These are phyloP conservation scores for Lottia scabra DNA, from an alignment of 2,888 invertebrate species.

Conservation along the genomic window DNA sequence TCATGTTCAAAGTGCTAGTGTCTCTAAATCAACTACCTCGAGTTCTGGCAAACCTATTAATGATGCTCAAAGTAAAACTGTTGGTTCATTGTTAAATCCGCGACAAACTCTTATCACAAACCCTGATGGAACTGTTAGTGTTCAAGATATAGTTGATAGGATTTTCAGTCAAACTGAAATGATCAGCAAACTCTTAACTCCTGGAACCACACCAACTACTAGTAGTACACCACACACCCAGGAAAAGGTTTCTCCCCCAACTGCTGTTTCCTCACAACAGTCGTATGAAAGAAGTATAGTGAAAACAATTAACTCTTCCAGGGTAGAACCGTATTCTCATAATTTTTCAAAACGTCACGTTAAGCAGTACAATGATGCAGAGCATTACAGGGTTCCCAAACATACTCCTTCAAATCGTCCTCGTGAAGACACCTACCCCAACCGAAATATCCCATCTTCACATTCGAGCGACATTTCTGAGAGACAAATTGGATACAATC, in stretches of 20 bases:
- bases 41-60: background rate
- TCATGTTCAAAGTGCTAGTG: background rate
- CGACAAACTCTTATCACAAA: constrained; percentile 5
- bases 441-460: background rate
- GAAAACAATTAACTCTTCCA: background rate
- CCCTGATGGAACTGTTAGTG: constrained; percentile 38
- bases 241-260: background rate
- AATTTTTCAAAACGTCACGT: background rate
- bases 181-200: constrained; percentile 30
- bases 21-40: background rate
- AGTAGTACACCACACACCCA: background rate
- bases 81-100: background rate
- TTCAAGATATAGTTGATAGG: constrained; percentile 51
- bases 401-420: background rate
- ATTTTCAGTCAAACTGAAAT: constrained; percentile 49
- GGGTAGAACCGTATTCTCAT: background rate
- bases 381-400: background rate
- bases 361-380: background rate
- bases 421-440: background rate
- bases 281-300: background rate
- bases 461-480: background rate
- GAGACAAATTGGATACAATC: background rate
- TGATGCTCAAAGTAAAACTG: background rate
- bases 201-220: constrained; percentile 6
- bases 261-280: background rate